Base-by-base conservation (phyloP, 2,888 invertebrate genomes). In the Dynastes maya region DNA sequence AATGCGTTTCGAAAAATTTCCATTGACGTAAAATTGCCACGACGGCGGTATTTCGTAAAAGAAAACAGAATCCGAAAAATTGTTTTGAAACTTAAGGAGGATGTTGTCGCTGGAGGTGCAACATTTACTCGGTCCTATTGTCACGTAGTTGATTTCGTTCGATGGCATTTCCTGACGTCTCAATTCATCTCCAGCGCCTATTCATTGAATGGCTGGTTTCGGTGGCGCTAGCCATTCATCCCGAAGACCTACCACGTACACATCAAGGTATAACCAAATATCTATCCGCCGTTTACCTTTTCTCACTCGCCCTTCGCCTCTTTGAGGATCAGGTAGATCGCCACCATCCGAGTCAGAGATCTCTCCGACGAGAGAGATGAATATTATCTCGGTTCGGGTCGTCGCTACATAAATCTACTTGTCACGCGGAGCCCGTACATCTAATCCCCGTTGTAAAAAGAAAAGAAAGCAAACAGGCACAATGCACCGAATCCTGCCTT, bases 401-500 rank as follows among this genome's bases (percentile, higher is more conserved):
- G 89, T 89, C 90, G 72, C 58, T 83, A 86, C 86, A 88, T 88
- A 88, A 88, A 88, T 88, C 87, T 87, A 85, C 87, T 88, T 88
- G 87, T 88, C 87, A 88, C 85, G 86, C 72, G 72, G 40, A 16
- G 86, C 22, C 22, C 55, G 86, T 85, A 84, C 82, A 81, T 83
- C 84, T 86, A 86, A 87, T 86, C 87, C 86, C 81, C 77, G 78
- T 40, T 72, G 72, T 55, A 72, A 72, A 72, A 78, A 85, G 85
- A 85, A 86, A 85, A 85, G 86, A 77, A 77, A 77, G 77, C 77
- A 77, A 77, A 77, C 77, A 72, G 72, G 72, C 40, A 72, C 72
- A 72, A 72, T 61, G 72, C 58, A 72, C 40, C 58, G 58, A 72
- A 72, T 72, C 72, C 72, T 72, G 83, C 86, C 87, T 88, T 88